phyloP scores from a whole-genome alignment of 2,797 vertebrate species.

The Scomberomorus guttatus region DNA sequence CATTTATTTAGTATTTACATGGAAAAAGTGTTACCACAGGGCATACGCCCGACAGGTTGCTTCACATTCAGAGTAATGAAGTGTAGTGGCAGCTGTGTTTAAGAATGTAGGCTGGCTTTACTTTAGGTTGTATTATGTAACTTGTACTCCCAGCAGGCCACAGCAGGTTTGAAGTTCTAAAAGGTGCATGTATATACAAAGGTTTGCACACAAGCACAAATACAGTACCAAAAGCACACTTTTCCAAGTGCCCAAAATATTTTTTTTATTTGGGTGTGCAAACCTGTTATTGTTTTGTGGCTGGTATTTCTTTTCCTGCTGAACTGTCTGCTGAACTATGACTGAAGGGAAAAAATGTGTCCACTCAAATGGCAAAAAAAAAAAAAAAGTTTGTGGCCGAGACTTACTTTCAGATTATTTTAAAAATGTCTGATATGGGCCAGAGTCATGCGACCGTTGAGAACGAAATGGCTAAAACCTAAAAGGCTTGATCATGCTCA shows the following conservation, averaged over 20 bases:
- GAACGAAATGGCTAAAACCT: neutral
- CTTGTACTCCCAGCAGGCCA: neutral
- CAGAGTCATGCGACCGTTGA: neutral
- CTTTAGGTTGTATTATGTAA: neutral
- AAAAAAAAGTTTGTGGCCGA: neutral
- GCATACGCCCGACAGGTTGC: too few relatives aligned
- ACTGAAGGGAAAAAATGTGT: neutral
- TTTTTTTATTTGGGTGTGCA: neutral
- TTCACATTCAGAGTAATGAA: too few relatives aligned
- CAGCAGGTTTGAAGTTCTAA: neutral
- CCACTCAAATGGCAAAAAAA: too few relatives aligned
- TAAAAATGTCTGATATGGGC: neutral
- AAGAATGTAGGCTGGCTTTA: neutral
- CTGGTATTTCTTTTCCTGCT: neutral
- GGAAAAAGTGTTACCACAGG: neutral
- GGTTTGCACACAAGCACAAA: too few relatives aligned
- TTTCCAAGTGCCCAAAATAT: too few relatives aligned
- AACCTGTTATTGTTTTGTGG: neutral
- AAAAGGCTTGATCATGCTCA: neutral
- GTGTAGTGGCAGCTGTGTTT: neutral
- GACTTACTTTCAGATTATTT: neutral
- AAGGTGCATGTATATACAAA: neutral
- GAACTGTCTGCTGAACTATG: too few relatives aligned
- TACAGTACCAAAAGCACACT: neutral
- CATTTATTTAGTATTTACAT: neutral